Conservation (phyloP, 2,113 vertebrate species). For the Odontesthes bonariensis region DNA sequence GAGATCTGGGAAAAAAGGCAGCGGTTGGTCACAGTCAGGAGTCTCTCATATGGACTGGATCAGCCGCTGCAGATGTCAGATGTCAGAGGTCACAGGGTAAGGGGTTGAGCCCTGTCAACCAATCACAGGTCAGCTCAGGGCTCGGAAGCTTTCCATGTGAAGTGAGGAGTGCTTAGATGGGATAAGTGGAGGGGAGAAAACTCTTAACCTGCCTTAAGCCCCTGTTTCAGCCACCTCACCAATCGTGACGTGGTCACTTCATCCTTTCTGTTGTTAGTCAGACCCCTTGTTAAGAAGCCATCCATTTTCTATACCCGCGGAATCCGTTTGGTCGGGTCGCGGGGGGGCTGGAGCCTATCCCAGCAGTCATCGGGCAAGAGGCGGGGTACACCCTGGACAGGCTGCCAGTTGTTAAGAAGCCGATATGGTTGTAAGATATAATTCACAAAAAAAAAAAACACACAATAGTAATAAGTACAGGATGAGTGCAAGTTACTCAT, state of each 20-base stretch:
- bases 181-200: conserved; percentile 58
- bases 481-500: not conserved
- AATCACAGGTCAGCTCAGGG: conserved; percentile 62
- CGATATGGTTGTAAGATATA: not conserved
- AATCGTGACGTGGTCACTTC: conserved; percentile 28
- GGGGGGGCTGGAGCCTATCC: too few species aligned
- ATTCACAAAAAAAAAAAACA: not conserved
- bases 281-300: conserved; percentile 2
- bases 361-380: too few species aligned
- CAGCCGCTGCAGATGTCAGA: conserved; percentile 61
- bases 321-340: too few species aligned
- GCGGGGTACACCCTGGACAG: too few species aligned
- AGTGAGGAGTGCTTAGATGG: conserved; percentile 58
- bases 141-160: conserved; percentile 61
- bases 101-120: conserved; percentile 63
- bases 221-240: conserved; percentile 36
- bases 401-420: conserved; percentile 3
- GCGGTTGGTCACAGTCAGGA: conserved; percentile 70
- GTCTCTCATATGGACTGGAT: conserved; percentile 79
- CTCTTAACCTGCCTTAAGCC: conserved; percentile 41
- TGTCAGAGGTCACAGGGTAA: conserved; percentile 61
- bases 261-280: conserved; percentile 26
- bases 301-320: too few species aligned
- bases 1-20: conserved; percentile 55
- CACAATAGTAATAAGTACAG: not conserved